phyloP scores from a whole-genome alignment of 2,888 invertebrate species.

The Anthophora plumipes region DNA sequence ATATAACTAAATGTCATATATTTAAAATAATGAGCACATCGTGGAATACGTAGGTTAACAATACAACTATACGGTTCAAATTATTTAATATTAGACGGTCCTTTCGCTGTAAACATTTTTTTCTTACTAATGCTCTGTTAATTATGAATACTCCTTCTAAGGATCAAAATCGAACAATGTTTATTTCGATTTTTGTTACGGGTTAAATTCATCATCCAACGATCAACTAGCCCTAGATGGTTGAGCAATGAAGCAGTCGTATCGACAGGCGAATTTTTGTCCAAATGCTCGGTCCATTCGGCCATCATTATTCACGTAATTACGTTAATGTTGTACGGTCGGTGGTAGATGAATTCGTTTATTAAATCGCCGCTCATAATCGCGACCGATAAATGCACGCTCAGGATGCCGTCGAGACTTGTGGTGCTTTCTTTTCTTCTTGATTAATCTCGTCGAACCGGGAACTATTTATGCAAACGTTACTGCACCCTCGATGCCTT shows the following conservation, averaged over 20 bases:
- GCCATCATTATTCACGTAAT: slow-evolving; percentile 43
- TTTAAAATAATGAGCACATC: no score
- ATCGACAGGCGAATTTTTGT: slow-evolving; percentile 28
- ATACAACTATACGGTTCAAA: no score
- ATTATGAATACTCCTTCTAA: no score
- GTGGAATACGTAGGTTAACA: no score
- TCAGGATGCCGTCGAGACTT: neutral
- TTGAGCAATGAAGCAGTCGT: neutral
- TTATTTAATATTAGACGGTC: no score
- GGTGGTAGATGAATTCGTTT: slow-evolving; percentile 46
- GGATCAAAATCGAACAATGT: neutral
- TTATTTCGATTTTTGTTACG: neutral
- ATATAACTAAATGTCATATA: no score
- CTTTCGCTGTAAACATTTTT: no score
- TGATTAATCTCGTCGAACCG: slow-evolving; percentile 33
- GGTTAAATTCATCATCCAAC: neutral
- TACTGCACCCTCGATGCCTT: slow-evolving; percentile 35
- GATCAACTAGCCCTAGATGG: neutral
- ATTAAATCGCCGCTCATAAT: slow-evolving; percentile 49
- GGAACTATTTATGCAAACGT: slow-evolving; percentile 50
- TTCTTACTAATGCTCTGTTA: no score
- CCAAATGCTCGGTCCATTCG: neutral
- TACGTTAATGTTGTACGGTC: slow-evolving; percentile 42
- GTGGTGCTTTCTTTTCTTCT: neutral
- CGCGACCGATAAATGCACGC: slow-evolving; percentile 26